Conservation (phyloP, 2,888 invertebrate species). For the Hybos culiciformis region DNA sequence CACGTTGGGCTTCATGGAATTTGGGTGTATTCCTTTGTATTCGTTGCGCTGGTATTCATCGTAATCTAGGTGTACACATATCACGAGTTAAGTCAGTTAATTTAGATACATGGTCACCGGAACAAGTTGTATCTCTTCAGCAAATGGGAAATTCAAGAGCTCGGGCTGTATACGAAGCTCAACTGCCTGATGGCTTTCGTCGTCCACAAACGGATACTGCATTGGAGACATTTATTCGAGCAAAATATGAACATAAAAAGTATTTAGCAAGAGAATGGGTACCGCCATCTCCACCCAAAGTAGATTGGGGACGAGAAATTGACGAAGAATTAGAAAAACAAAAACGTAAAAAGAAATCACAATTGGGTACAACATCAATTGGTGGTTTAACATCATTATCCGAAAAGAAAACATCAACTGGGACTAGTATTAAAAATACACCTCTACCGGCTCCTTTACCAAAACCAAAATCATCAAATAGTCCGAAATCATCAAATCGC, state of each 20-base stretch:
- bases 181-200: constrained; percentile 87
- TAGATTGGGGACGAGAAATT: constrained; percentile 76
- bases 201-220: constrained; percentile 90
- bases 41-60: constrained; percentile 96
- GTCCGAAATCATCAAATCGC: constrained; percentile 39
- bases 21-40: constrained; percentile 97
- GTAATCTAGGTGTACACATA: constrained; percentile 97
- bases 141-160: constrained; percentile 98
- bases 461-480: constrained; percentile 38
- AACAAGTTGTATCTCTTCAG: constrained; percentile 87
- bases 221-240: constrained; percentile 89
- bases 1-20: constrained; percentile 99
- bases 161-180: constrained; percentile 93
- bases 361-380: constrained; percentile 32
- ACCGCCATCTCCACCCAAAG: constrained; percentile 70
- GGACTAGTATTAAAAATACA: constrained; percentile 15
- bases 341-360: constrained; percentile 69
- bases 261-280: constrained; percentile 98
- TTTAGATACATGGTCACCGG: constrained; percentile 95
- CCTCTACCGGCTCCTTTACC: constrained; percentile 31
- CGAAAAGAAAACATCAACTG: constrained; percentile 14
- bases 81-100: constrained; percentile 98
- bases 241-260: constrained; percentile 98
- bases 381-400: constrained; percentile 19
- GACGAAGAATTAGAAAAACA: constrained; percentile 74